Percentiles rank a stretch among this genome's conserved stretches.
Evolutionary conservation across 1,140 invertebrate genomes (phyloP).

Genomic region (Pogonus chalceus): DNA sequence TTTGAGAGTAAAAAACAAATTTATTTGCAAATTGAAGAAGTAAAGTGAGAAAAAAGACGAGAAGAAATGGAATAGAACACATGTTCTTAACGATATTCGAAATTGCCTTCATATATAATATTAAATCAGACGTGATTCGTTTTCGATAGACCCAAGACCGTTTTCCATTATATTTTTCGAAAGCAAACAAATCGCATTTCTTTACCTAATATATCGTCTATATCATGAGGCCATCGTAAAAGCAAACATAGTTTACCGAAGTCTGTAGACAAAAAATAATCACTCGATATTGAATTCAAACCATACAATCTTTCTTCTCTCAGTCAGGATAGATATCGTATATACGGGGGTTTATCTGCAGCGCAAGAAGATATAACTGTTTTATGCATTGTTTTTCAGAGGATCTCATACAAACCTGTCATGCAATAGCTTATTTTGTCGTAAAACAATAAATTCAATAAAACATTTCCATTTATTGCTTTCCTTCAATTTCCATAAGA

Average conservation of each 20-base stretch:
- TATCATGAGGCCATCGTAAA: background rate
- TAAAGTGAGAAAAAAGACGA: background rate
- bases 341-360: too few species aligned
- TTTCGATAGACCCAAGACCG: slow-evolving; percentile 2
- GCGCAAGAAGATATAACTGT: too few species aligned
- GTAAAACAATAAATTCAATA: too few species aligned
- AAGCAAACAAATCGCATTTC: slow-evolving; percentile 7
- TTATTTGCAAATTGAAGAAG: too few species aligned
- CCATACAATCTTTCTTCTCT: background rate
- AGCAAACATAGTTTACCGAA: slow-evolving; percentile 4
- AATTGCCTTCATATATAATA: slow-evolving; percentile 6
- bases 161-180: slow-evolving; percentile 6
- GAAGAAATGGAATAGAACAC: background rate
- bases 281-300: slow-evolving; percentile 3
- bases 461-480: too few species aligned
- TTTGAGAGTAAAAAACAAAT: too few species aligned
- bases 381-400: too few species aligned
- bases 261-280: background rate
- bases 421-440: too few species aligned
- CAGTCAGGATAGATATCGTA: too few species aligned
- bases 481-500: too few species aligned
- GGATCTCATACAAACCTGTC: too few species aligned
- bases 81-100: slow-evolving; percentile 3
- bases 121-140: slow-evolving; percentile 5
- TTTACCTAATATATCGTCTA: slow-evolving; percentile 5